These are phyloP conservation scores for Bilobella aurantiaca DNA, from an alignment of 1,140 invertebrate species.

Conservation along the genomic window DNA sequence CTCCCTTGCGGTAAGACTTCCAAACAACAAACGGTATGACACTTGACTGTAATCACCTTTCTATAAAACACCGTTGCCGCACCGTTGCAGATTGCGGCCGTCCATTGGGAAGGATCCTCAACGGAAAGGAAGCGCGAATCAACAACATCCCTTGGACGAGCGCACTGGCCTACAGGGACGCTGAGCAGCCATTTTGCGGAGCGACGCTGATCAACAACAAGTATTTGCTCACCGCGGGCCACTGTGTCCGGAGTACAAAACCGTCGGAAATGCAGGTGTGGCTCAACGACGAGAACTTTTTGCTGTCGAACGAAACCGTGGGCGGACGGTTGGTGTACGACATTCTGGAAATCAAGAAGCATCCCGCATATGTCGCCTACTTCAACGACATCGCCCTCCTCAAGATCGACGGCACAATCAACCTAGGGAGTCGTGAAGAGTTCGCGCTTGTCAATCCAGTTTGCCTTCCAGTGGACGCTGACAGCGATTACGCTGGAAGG, in stretches of 20 bases:
- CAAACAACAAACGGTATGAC: no score
- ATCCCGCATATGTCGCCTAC: not conserved
- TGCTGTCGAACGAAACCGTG: constrained; percentile 3
- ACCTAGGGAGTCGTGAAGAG: not conserved
- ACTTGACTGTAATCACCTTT: no score
- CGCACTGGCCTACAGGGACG: constrained; percentile 9
- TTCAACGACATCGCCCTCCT: constrained; percentile 12
- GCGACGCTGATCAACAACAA: constrained; percentile 32
- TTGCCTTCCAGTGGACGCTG: constrained; percentile 15
- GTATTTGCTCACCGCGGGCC: constrained; percentile 33
- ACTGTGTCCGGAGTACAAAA: not conserved
- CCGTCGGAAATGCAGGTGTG: constrained; percentile 1
- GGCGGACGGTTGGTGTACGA: constrained; percentile 3
- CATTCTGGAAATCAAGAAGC: constrained; percentile 1
- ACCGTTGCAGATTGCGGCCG: constrained; percentile 7
- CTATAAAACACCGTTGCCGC: not conserved
- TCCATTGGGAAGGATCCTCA: constrained; percentile 52
- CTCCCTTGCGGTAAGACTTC: not conserved
- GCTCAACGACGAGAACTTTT: constrained; percentile 7
- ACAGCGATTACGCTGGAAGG: constrained; percentile 6
- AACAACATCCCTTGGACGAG: constrained; percentile 21
- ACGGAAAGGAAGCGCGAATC: constrained; percentile 47
- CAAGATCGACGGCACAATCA: constrained; percentile 1
- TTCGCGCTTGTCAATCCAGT: constrained; percentile 7
- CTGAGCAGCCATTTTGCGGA: constrained; percentile 20